These are phyloP conservation scores for Lichenostomus cassidix DNA, from an alignment of 2,113 vertebrate genomes.

Conservation along the genomic window DNA sequence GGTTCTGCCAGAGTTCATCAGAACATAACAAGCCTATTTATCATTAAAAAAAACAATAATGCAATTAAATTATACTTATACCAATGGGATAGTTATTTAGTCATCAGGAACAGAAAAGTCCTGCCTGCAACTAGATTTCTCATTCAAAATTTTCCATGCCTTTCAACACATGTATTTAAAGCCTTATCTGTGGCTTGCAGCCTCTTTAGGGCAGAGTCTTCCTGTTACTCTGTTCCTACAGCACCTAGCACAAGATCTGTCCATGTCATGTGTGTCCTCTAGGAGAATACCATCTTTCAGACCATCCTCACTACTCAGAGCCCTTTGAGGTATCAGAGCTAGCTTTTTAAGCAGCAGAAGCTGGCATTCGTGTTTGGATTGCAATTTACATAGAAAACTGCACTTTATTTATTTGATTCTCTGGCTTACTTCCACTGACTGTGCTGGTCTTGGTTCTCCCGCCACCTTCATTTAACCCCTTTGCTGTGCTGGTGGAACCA, in stretches of 20 bases:
- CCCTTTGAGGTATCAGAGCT: not conserved
- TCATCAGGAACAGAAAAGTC: not conserved
- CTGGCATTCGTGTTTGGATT: not conserved
- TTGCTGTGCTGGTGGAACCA: not conserved
- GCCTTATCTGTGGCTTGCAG: not conserved
- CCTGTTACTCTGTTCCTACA: not conserved
- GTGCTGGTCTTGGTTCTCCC: not conserved
- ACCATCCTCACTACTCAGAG: not conserved
- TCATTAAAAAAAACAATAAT: not conserved
- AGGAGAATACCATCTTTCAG: not conserved
- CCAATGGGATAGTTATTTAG: not conserved
- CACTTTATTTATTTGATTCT: not conserved
- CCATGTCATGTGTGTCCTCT: accelerated
- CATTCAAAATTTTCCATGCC: not conserved
- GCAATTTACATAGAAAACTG: not conserved
- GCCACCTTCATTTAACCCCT: not conserved
- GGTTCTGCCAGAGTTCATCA: not conserved
- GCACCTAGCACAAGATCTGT: not conserved
- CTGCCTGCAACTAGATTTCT: not conserved
- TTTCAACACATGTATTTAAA: not conserved
- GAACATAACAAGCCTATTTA: not conserved
- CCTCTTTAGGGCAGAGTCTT: not conserved
- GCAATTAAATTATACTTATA: not conserved
- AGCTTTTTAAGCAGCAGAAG: not conserved
- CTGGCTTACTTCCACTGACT: not conserved